Base-by-base conservation (phyloP, 2,888 invertebrate genomes). In the Phymatocera aterrima region DNA sequence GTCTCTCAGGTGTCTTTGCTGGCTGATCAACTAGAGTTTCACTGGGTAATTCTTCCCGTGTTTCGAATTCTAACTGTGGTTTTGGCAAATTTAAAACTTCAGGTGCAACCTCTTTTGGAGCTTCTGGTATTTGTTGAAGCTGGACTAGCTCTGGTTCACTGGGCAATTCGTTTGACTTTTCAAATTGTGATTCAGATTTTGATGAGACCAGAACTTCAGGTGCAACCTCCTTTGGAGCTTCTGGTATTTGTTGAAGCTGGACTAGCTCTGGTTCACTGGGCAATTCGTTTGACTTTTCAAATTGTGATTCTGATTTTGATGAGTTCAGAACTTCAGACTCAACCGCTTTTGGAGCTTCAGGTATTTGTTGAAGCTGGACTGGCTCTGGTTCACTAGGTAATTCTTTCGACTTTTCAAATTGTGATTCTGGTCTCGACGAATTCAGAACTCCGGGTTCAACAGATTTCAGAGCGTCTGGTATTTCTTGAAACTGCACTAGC, bases 1-100 rank as follows among this genome's bases (percentile, higher is more conserved):
- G 48, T 51, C 64, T 54, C n/a, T 64, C 61, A 18, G 75, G 24
- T 64, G 61, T 79, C 5, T 78, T 65, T 64, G 61, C 46, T 54
- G n/a, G 28, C 28, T 75, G 75, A 3, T 54, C 57, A 8, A 28
- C 18, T 40, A 28, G 10, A 40, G 37, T 75, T 37, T 60, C 72
- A 34, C 48, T 8, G 2, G 10, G 40, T 3, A 43, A 37, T 18
- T 57, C 18, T 37, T 75, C 2, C 0, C n/a, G 40, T 8, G 57
- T 24, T 24, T 75, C 31, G 1, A 18, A 51, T 34, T 10, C 48
- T 31, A 72, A 18, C 8, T 51, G 18, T 5, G 51, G 18, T 51
- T 3, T 28, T 51, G 34, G 48, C 51, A 34, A 51, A 15, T 48
- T 48, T 34, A 12, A 3, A 51, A 31, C 28, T 34, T 34, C 48